These are phyloP conservation scores for Cephus cinctus DNA, from an alignment of 1,140 invertebrate species.

Conservation along the genomic window DNA sequence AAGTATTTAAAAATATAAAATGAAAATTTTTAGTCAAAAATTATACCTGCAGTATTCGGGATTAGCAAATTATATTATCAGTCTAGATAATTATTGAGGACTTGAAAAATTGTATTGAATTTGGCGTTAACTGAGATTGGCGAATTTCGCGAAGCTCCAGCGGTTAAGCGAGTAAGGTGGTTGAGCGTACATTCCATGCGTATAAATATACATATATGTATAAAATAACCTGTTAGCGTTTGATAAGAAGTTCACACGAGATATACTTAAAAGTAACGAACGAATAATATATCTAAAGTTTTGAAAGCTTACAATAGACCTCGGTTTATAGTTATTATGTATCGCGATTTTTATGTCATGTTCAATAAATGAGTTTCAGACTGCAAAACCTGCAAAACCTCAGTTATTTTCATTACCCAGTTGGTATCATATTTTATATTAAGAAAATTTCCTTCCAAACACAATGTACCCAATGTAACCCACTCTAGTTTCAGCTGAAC, in stretches of 20 bases:
- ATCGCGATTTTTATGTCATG: conserved; percentile 49
- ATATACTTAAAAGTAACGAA: conserved; percentile 25
- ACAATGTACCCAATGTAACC: background rate
- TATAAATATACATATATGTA: conserved; percentile 24
- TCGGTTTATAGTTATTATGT: conserved; percentile 40
- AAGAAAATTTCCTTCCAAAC: background rate
- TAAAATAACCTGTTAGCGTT: conserved; percentile 37
- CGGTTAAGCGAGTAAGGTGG: conserved; percentile 22
- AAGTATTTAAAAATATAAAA: too few relatives aligned
- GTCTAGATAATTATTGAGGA: too few relatives aligned
- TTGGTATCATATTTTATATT: background rate
- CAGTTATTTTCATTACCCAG: background rate
- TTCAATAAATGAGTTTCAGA: conserved; percentile 49
- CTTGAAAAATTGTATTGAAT: too few relatives aligned
- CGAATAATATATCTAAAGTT: conserved; percentile 31
- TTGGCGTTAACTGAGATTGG: too few relatives aligned
- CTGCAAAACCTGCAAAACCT: conserved; percentile 5
- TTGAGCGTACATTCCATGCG: conserved; percentile 40
- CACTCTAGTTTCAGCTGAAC: background rate
- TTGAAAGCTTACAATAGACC: conserved; percentile 32
- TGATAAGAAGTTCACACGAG: conserved; percentile 30
- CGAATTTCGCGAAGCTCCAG: conserved; percentile 1
- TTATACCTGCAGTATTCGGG: too few relatives aligned
- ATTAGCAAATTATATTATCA: too few relatives aligned
- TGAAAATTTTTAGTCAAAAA: too few relatives aligned